Conservation (phyloP, 2,888 invertebrate species). For the Phorcus lineatus region DNA sequence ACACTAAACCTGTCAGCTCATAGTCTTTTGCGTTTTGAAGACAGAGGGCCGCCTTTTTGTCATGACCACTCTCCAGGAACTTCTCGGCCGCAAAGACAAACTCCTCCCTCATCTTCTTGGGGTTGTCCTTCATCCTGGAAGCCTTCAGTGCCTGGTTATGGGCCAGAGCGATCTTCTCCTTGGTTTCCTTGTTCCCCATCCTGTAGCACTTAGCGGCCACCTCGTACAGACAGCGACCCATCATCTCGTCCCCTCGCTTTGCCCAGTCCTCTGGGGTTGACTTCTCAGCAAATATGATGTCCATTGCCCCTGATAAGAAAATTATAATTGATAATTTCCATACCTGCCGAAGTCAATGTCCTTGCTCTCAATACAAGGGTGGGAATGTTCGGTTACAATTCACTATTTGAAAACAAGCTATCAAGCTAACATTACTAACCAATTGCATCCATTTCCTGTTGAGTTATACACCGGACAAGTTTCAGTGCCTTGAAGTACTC, state of each 20-base stretch:
- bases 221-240: slow-evolving; percentile 58
- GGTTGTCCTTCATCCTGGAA: slow-evolving; percentile 52
- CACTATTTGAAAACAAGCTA: no score
- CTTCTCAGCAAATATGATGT: slow-evolving; percentile 62
- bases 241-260: slow-evolving; percentile 62
- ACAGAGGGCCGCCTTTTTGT: slow-evolving; percentile 55
- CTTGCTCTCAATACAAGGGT: no score
- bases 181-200: slow-evolving; percentile 50
- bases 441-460: slow-evolving; percentile 24
- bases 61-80: slow-evolving; percentile 57
- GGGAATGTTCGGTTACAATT: no score
- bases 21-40: slow-evolving; percentile 59
- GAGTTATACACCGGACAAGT: slow-evolving; percentile 46
- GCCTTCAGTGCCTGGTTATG: slow-evolving; percentile 61
- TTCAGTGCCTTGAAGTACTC: slow-evolving; percentile 65
- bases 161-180: slow-evolving; percentile 58
- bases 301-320: slow-evolving; percentile 1
- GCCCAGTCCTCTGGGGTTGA: slow-evolving; percentile 63
- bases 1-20: slow-evolving; percentile 53
- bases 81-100: slow-evolving; percentile 57
- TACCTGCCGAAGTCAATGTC: no score
- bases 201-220: slow-evolving; percentile 68
- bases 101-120: slow-evolving; percentile 54
- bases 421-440: slow-evolving; percentile 8
- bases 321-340: neutral